Conservation (phyloP, 2,888 invertebrate species). For the Chirona hameri region DNA sequence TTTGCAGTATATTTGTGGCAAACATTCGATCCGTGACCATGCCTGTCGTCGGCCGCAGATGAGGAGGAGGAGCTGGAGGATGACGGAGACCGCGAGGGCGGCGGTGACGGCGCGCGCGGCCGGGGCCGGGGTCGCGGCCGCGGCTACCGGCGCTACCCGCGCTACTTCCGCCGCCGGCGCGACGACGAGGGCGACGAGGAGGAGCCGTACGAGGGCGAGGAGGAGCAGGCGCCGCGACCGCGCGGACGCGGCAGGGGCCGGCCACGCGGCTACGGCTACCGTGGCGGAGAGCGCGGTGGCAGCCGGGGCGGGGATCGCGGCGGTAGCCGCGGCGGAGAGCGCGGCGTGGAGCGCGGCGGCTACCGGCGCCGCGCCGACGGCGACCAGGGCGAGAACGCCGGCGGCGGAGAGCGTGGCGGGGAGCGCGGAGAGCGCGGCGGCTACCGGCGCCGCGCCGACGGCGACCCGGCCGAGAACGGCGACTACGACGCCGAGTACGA, state of each 20-base stretch:
- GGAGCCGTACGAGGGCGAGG: conserved; percentile 32
- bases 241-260: conserved; percentile 37
- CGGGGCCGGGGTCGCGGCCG: conserved; percentile 41
- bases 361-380: background rate
- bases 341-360: background rate
- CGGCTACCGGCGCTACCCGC: conserved; percentile 56
- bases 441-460: conserved; percentile 3
- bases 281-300: conserved; percentile 35
- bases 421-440: conserved; percentile 33
- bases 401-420: conserved; percentile 37
- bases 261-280: conserved; percentile 36
- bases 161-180: conserved; percentile 54
- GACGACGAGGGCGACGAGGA: conserved; percentile 41
- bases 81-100: conserved; percentile 36
- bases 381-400: conserved; percentile 35
- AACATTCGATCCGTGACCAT: too few relatives aligned
- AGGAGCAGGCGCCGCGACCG: background rate
- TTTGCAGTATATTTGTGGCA: too few relatives aligned
- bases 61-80: conserved; percentile 36
- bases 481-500: background rate
- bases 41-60: conserved; percentile 38
- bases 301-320: conserved; percentile 37
- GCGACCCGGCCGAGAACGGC: background rate
- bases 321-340: conserved; percentile 29
- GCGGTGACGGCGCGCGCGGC: conserved; percentile 38